Evolutionary conservation across 2,797 vertebrate species (phyloP).

Genomic region (Melopsittacus undulatus): DNA sequence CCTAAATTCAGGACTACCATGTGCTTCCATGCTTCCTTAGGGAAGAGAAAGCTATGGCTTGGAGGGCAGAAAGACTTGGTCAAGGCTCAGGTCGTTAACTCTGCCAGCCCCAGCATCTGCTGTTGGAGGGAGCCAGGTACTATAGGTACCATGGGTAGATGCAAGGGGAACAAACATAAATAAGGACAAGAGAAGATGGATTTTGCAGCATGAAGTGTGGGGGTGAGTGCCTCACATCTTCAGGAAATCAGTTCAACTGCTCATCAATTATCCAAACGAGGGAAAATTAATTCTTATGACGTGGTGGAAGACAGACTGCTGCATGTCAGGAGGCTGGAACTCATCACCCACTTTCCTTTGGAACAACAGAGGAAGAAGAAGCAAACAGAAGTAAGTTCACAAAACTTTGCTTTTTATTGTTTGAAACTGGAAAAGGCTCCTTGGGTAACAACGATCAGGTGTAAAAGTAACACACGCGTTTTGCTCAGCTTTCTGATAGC

Average conservation of each 20-base stretch:
- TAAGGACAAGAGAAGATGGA: not conserved
- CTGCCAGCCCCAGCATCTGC: not conserved
- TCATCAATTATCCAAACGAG: not conserved
- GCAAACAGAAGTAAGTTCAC: not conserved
- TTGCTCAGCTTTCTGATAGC: not conserved
- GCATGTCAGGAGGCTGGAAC: not conserved
- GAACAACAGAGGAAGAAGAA: not conserved
- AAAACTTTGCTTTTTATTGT: conserved; percentile 55
- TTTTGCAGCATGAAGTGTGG: not conserved
- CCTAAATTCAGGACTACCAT: not conserved
- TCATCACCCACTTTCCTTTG: not conserved
- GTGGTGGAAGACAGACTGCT: not conserved
- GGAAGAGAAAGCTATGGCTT: not conserved
- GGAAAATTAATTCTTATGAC: rapidly evolving
- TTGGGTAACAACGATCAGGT: conserved; percentile 48
- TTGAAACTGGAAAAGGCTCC: conserved; percentile 67
- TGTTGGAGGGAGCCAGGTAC: not conserved
- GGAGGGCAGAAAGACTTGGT: not conserved
- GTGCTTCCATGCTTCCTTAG: not conserved
- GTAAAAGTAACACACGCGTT: conserved; percentile 12
- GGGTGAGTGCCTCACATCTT: rapidly evolving
- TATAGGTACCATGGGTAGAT: rapidly evolving
- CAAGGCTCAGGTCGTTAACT: not conserved
- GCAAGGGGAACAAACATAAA: not conserved
- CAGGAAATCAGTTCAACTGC: not conserved